Evolutionary conservation across 2,113 vertebrate genomes (phyloP).

Genomic region (Xenopus laevis): DNA sequence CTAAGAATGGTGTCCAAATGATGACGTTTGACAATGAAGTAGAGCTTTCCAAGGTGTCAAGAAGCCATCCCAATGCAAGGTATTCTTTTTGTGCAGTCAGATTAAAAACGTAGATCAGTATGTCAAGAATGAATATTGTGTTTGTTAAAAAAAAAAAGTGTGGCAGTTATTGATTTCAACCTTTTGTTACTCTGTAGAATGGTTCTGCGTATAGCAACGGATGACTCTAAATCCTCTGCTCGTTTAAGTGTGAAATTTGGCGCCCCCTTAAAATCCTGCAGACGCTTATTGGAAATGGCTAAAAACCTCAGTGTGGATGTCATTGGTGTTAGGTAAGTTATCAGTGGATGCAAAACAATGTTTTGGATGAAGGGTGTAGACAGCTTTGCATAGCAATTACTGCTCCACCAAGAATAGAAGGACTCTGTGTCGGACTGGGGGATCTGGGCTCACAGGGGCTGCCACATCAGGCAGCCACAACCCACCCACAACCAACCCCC

Average conservation of each 20-base stretch:
- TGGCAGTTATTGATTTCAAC: neutral
- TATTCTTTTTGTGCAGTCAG: constrained; percentile 11
- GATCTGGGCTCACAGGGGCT: no score
- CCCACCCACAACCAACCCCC: no score
- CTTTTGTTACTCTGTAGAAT: constrained; percentile 53
- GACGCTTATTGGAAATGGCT: constrained; percentile 61
- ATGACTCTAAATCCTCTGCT: constrained; percentile 53
- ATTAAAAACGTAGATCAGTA: neutral
- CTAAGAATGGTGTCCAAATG: constrained; percentile 57
- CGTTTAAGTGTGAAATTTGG: constrained; percentile 58
- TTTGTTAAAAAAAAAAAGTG: neutral
- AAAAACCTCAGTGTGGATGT: constrained; percentile 66
- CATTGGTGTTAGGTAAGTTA: constrained; percentile 67
- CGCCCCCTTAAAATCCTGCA: constrained; percentile 58
- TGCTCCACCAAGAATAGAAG: neutral
- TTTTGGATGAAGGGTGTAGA: neutral
- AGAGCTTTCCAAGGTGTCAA: constrained; percentile 69
- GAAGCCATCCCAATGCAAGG: constrained; percentile 67
- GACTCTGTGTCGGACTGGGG: neutral
- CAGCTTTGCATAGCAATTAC: neutral
- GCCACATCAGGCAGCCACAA: no score
- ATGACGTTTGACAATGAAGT: constrained; percentile 72
- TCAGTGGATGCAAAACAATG: rapidly evolving
- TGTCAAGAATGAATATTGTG: neutral
- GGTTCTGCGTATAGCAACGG: constrained; percentile 60